phyloP scores from a whole-genome alignment of 1,140 invertebrate species.

The Tigriopus japonicus region DNA sequence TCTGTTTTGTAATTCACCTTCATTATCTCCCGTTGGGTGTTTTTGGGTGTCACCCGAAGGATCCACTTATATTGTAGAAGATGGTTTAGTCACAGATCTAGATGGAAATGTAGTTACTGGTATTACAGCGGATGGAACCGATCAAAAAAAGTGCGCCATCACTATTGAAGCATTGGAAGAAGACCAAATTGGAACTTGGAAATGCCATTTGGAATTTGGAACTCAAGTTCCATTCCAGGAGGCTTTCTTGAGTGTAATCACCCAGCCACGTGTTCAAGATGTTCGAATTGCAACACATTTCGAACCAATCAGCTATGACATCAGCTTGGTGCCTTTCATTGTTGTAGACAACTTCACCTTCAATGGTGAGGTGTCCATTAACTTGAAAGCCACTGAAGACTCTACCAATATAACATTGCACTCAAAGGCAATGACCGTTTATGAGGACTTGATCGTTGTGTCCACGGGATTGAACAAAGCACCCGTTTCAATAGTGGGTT shows the following conservation, averaged over 20 bases:
- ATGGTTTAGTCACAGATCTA: too few relatives aligned
- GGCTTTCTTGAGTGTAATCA: neutral
- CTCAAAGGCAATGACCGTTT: neutral
- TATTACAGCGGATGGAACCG: too few relatives aligned
- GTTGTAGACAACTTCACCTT: neutral
- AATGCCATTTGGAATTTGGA: neutral
- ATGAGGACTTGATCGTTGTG: neutral
- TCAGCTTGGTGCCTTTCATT: neutral
- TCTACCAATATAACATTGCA: neutral
- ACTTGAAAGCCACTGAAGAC: neutral
- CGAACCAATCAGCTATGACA: conserved; percentile 7
- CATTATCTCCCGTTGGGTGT: too few relatives aligned
- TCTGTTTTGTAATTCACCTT: too few relatives aligned
- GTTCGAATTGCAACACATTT: neutral
- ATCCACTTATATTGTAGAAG: too few relatives aligned
- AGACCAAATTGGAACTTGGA: neutral
- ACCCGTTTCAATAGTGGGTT: neutral
- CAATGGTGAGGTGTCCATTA: neutral
- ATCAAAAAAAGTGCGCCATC: neutral
- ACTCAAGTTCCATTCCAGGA: neutral
- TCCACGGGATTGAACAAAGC: neutral
- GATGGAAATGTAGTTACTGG: too few relatives aligned
- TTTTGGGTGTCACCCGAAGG: too few relatives aligned
- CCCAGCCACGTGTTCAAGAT: neutral
- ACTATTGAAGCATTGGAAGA: neutral